A percentile compares a stretch with the other conserved stretches of the same genome.
Evolutionary conservation across 1,140 invertebrate species (phyloP).

Genomic region (Ceratina calcarata): DNA sequence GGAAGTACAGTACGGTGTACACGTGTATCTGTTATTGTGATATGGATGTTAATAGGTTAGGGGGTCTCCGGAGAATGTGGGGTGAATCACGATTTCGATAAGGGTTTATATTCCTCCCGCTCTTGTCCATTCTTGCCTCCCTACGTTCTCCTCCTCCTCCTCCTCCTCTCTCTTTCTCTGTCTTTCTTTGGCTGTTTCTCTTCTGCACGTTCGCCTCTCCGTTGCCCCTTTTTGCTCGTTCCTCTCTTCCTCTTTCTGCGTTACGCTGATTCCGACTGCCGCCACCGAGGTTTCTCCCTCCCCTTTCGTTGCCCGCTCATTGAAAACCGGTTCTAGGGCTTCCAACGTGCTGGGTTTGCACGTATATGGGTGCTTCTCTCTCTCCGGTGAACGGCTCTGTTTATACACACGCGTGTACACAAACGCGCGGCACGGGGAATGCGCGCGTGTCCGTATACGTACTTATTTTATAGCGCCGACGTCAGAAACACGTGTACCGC

Average conservation of each 20-base stretch:
- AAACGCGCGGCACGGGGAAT: neutral
- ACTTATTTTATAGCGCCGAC: constrained; percentile 69
- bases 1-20: constrained; percentile 62
- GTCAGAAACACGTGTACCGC: constrained; percentile 73
- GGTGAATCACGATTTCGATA: constrained; percentile 78
- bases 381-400: neutral
- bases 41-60: constrained; percentile 79
- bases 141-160: constrained; percentile 18
- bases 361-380: constrained; percentile 25
- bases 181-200: constrained; percentile 29
- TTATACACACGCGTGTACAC: neutral
- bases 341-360: constrained; percentile 32
- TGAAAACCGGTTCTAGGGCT: constrained; percentile 65
- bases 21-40: constrained; percentile 76
- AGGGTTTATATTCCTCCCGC: constrained; percentile 71
- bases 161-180: constrained; percentile 29
- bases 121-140: constrained; percentile 39
- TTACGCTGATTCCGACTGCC: constrained; percentile 26
- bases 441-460: constrained; percentile 34
- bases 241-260: constrained; percentile 39
- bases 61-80: constrained; percentile 75
- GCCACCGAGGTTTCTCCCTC: constrained; percentile 52
- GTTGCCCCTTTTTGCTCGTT: neutral
- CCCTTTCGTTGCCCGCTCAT: constrained; percentile 56
- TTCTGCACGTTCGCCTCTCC: constrained; percentile 33